Evolutionary conservation across 2,888 invertebrate genomes (phyloP), one percentile per base, ranked within the genome.

Genomic region (Nasonovia ribisnigri): DNA sequence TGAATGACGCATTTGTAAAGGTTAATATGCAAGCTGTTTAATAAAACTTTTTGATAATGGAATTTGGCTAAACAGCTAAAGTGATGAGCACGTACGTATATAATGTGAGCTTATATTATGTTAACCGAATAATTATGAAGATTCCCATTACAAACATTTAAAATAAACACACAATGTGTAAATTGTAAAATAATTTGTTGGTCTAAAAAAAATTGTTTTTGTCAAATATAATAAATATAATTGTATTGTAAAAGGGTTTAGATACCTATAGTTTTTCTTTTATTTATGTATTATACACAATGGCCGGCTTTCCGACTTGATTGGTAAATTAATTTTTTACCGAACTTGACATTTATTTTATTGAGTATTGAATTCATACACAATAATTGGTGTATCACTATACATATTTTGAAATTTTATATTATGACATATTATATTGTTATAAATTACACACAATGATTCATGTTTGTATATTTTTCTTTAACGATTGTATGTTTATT

Each of bases 21-120:
- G 87, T 92, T 92, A 91, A 92, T 92, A 92, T 92, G 48, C 87
- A 60, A 92, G 48, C 87, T 67, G 92, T 92, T 87, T 92, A 92
- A 84, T 91, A 91, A 91, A 91, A 91, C 91, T 91, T 91, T 84
- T 91, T 84, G 91, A 42, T 91, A 51, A 51, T 84, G 91, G 51
- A 91, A 91, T 84, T 84, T 29, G 51, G 10, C 42, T 29, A 91
- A 54, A 54, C 91, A 84, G 29, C 57, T 86, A 46, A 11, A 46
- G 57, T 86, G 84, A 57, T 86, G 57, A 84, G 20, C 91, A 51
- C 54, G 48, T 84, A 60, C 84, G 4, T 77, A 51, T 46, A 89
- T 43, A 60, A 60, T 89, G 20, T 67, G 60, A 84, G 42, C 48
- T 77, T 67, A 36, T 90, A 84, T 84, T 42, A 84, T 91, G 26